Evolutionary conservation across 2,888 invertebrate genomes (phyloP).

Genomic region (Thelaira solivaga): DNA sequence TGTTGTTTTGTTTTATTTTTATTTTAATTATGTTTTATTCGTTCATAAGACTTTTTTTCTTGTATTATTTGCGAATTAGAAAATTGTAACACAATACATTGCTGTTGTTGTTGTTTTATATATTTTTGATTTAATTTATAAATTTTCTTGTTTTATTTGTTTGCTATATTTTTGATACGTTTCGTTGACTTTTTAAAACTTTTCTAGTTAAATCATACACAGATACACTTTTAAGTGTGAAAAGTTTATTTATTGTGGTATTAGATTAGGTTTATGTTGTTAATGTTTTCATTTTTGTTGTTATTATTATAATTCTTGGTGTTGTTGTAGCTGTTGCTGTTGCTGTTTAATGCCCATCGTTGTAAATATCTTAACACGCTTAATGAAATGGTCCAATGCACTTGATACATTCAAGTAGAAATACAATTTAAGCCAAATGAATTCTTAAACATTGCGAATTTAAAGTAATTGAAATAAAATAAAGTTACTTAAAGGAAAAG

Average conservation of each 20-base stretch:
- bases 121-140: slow-evolving; percentile 29
- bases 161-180: slow-evolving; percentile 68
- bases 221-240: too few relatives aligned
- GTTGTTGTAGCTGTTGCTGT: too few relatives aligned
- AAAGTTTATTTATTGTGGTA: too few relatives aligned
- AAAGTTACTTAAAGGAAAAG: not conserved
- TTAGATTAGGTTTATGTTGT: slow-evolving; percentile 34
- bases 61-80: slow-evolving; percentile 35
- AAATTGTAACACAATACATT: slow-evolving; percentile 31
- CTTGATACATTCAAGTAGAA: slow-evolving; percentile 1
- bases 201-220: slow-evolving; percentile 31
- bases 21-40: slow-evolving; percentile 33
- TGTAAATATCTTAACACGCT: slow-evolving; percentile 55
- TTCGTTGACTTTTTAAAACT: slow-evolving; percentile 69
- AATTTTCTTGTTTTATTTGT: slow-evolving; percentile 8
- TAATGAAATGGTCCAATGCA: slow-evolving; percentile 59
- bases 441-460: slow-evolving; percentile 40
- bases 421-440: slow-evolving; percentile 45
- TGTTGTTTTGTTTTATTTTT: slow-evolving; percentile 17
- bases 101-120: slow-evolving; percentile 13
- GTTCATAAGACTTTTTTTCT: slow-evolving; percentile 30
- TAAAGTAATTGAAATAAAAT: not conserved
- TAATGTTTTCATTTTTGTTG: too few relatives aligned
- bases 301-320: too few relatives aligned
- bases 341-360: slow-evolving; percentile 7